Base-by-base conservation (phyloP, 2,888 invertebrate species). In the Dorcus hopei region DNA sequence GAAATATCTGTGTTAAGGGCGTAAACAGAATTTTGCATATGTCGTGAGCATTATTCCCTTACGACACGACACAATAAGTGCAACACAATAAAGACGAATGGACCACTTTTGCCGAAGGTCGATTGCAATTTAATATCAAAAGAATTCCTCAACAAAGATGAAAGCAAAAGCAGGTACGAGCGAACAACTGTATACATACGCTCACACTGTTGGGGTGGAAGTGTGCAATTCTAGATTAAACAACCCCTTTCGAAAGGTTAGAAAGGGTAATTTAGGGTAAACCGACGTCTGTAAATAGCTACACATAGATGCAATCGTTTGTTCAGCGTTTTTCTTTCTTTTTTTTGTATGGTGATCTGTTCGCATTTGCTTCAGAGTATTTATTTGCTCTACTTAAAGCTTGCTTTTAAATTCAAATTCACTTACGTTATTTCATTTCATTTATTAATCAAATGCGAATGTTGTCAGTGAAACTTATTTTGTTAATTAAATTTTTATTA, bases 171-270 rank as follows among this genome's bases (percentile, higher is more conserved):
- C 49, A 49, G 38, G 38, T 49, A 16, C 50, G 9, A 38, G 50
- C 14, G 40, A 14, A 26, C 14, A 47, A 9, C 16, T 33, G 38
- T 54, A 47, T 19, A 9, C 55, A 16, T 40, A 23, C 38, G 51
- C 26, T 55, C 16, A 11, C 26, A 52, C 39, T 19, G 45, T 45
- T 45, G 43, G 58, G 61, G 61, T 52, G 59, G 58, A 64, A 64
- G 62, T 61, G 60, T 61, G 62, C 62, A 64, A 64, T 64, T 62
- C 59, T 53, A 54, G 54, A 57, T 42, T 43, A 53, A 19, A 54
- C 50, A 54, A 55, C 49, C 59, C 62, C 60, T 58, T 56, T 49
- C 56, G 49, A 59, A 53, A 54, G 60, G 52, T 55, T 50, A 51
- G 48, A 59, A 62, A 56, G 59, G 59, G 47, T 54, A 57, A 45